Percentiles rank a stretch among this genome's conserved stretches.
These are phyloP conservation scores for Lampris incognitus DNA, from an alignment of 2,113 vertebrate species.

Conservation along the genomic window DNA sequence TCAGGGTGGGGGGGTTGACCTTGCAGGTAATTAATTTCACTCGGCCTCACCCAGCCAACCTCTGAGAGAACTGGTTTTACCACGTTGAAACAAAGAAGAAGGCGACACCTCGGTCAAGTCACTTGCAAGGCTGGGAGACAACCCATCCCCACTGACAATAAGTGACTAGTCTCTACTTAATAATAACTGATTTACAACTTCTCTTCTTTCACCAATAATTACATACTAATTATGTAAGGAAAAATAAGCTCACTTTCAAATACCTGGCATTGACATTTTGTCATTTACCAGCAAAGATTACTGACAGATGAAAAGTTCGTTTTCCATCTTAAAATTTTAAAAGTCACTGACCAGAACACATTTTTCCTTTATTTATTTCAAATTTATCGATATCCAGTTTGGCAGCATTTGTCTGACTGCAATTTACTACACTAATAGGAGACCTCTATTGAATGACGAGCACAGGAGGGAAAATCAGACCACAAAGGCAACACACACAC, in stretches of 20 bases:
- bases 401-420: neutral
- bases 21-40: neutral
- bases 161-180: neutral
- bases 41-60: neutral
- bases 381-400: too few species aligned
- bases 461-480: slow-evolving; percentile 9
- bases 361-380: neutral
- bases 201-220: too few species aligned
- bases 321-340: neutral
- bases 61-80: slow-evolving; percentile 45
- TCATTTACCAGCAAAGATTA: too few species aligned
- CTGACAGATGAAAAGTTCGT: neutral
- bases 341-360: neutral
- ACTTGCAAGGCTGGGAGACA: neutral
- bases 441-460: neutral
- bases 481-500: neutral
- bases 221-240: too few species aligned
- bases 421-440: neutral
- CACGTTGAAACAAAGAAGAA: neutral
- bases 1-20: neutral
- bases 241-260: too few species aligned
- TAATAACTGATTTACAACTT: too few species aligned
- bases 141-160: neutral
- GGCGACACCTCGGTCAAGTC: neutral
- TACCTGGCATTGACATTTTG: too few species aligned